phyloP scores from a whole-genome alignment of 2,888 invertebrate species.

The Platycheirus albimanus region DNA sequence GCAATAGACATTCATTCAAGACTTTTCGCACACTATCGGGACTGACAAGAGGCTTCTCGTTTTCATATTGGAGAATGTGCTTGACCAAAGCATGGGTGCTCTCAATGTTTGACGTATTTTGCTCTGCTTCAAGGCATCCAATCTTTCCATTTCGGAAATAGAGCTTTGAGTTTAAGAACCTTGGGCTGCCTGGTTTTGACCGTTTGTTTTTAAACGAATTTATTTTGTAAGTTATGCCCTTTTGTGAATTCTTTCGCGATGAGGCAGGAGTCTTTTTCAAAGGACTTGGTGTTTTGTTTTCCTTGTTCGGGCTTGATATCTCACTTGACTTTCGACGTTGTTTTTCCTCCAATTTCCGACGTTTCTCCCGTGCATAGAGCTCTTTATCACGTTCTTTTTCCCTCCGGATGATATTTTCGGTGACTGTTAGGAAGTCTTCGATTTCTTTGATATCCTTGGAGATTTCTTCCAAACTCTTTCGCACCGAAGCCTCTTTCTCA shows the following conservation, averaged over 20 bases:
- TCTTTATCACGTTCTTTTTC: constrained; percentile 80
- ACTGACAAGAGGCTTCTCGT: constrained; percentile 82
- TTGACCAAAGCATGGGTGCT: constrained; percentile 82
- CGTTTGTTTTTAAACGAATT: constrained; percentile 79
- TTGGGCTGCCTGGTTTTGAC: constrained; percentile 78
- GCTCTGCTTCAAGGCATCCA: constrained; percentile 82
- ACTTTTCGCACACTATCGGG: constrained; percentile 81
- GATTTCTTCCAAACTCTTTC: constrained; percentile 82
- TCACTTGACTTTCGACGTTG: constrained; percentile 50
- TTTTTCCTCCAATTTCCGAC: constrained; percentile 72
- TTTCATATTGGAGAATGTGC: constrained; percentile 80
- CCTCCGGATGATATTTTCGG: constrained; percentile 80
- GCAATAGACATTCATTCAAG: constrained; percentile 74
- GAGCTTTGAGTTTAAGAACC: constrained; percentile 80
- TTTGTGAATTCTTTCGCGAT: constrained; percentile 74
- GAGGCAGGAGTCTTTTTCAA: constrained; percentile 68
- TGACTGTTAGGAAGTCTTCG: constrained; percentile 82
- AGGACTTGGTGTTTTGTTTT: constrained; percentile 80
- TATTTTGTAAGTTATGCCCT: constrained; percentile 80
- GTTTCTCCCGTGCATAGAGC: constrained; percentile 75
- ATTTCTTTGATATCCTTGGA: constrained; percentile 82
- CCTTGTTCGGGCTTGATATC: constrained; percentile 78
- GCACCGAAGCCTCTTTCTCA: constrained; percentile 80
- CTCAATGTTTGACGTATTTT: constrained; percentile 81
- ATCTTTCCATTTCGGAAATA: constrained; percentile 82